A percentile compares a stretch with the other conserved stretches of the same genome.
Evolutionary conservation across 1,140 invertebrate genomes (phyloP).

Genomic region (Leptopilina clavipes): DNA sequence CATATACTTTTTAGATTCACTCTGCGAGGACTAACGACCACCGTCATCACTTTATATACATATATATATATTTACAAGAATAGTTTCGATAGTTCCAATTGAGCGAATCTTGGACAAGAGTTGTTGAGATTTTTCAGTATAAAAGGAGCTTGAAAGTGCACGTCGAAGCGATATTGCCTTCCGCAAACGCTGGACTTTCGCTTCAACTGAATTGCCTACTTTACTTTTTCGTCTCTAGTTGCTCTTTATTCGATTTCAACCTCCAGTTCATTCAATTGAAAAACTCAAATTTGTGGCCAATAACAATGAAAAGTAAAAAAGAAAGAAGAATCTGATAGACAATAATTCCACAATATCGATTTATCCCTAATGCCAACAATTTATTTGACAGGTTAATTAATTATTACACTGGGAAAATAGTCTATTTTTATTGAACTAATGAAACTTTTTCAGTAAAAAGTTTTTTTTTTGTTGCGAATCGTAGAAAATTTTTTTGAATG

Average conservation of each 20-base stretch:
- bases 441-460: no score
- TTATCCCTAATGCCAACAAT: no score
- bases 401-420: no score
- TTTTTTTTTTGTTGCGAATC: no score
- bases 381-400: no score
- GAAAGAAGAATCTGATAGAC: no score
- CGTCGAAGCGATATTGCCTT: conserved; percentile 35
- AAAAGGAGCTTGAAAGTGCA: conserved; percentile 11
- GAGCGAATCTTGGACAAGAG: conserved; percentile 26
- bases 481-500: no score
- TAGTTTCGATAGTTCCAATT: conserved; percentile 8
- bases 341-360: no score
- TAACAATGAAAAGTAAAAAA: background rate
- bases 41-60: conserved; percentile 20
- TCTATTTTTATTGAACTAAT: no score
- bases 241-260: background rate
- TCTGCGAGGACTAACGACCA: conserved; percentile 4
- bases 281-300: background rate
- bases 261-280: background rate
- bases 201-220: conserved; percentile 28
- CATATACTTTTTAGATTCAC: conserved; percentile 6
- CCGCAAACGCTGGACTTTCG: conserved; percentile 32
- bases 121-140: conserved; percentile 20
- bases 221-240: conserved; percentile 1
- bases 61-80: conserved; percentile 35